Percentiles rank a stretch among this genome's conserved stretches.
Evolutionary conservation across 1,140 invertebrate species (phyloP).

Genomic region (Drosophila persimilis): DNA sequence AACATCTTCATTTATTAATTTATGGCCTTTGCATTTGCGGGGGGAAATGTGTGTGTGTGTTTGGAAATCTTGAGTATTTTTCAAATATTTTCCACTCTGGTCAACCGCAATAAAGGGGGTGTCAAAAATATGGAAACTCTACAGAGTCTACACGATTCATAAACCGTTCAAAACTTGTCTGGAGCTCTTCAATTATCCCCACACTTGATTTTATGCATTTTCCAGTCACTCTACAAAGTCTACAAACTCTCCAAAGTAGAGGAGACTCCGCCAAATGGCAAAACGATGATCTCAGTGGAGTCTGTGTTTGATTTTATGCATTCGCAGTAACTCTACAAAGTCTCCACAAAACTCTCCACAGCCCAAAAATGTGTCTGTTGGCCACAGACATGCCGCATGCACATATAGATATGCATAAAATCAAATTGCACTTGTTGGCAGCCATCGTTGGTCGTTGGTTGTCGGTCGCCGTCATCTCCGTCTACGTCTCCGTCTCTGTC

Average conservation of each 20-base stretch:
- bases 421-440: conserved; percentile 77
- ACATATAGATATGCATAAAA: conserved; percentile 49
- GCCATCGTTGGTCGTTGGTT: conserved; percentile 51
- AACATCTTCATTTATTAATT: conserved; percentile 74
- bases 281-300: conserved; percentile 23
- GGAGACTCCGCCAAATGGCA: neutral
- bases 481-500: neutral
- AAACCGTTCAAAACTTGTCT: neutral
- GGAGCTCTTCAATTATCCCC: neutral
- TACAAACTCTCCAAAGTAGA: conserved; percentile 10
- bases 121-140: conserved; percentile 4
- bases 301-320: conserved; percentile 1
- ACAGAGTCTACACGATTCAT: conserved; percentile 1
- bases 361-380: neutral
- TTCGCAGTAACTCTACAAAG: conserved; percentile 29
- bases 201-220: too few species aligned
- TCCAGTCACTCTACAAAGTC: neutral
- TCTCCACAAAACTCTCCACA: conserved; percentile 42
- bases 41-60: conserved; percentile 2
- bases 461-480: conserved; percentile 14
- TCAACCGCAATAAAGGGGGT: too few species aligned
- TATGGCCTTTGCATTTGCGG: conserved; percentile 46
- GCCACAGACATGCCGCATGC: neutral
- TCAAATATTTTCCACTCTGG: too few species aligned
- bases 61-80: conserved; percentile 27